Base-by-base conservation (phyloP, 2,888 invertebrate genomes). In the Lampropteryx suffumata region DNA sequence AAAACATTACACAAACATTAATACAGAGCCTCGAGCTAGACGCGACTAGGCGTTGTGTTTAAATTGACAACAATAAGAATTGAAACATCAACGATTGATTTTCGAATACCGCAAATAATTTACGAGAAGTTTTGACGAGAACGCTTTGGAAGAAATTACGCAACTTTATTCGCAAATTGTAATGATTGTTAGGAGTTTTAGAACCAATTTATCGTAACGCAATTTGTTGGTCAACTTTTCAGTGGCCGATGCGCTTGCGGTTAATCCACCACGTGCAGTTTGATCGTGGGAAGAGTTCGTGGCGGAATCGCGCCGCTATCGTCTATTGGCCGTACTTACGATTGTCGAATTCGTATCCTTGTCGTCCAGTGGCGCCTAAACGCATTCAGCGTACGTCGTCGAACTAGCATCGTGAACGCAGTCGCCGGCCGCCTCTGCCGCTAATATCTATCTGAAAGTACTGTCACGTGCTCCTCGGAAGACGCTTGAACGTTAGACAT, bases 381-480 rank as follows among this genome's bases (percentile, higher is more conserved):
- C 76, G 73, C 70, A 62, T 64, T 67, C 69, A 61, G 69, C 71
- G 71, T 71, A 62, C 64, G 69, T 70, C 69, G 70, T 66, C 65
- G 72, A 50, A 48, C 65, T 76, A 65, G 76, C 76, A 76, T 76
- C 73, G 79, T 7, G 4, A 74, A 79, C 71, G 76, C 73, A 73
- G 82, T 70, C 59, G 65, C 65, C 54, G 63, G 59, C 71, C 50
- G 62, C 61, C 71, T 70, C 69, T 66, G 76, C 69, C 82, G 84
- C 81, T 73, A 73, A 71, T 79, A 79, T 81, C 82, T 81, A 76
- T 79, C 84, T 82, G 85, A 82, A 83, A 83, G 77, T 73, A 81
- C 84, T 84, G 78, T 81, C 79, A 80, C 84, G 85, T 77, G 77
- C 82, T 78, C 71, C 72, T 68, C 55, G 48, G 2, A 45, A 45